Evolutionary conservation across 1,140 invertebrate genomes (phyloP), one percentile per base, ranked within the genome.

Genomic region (Neomicropteryx cornuta): DNA sequence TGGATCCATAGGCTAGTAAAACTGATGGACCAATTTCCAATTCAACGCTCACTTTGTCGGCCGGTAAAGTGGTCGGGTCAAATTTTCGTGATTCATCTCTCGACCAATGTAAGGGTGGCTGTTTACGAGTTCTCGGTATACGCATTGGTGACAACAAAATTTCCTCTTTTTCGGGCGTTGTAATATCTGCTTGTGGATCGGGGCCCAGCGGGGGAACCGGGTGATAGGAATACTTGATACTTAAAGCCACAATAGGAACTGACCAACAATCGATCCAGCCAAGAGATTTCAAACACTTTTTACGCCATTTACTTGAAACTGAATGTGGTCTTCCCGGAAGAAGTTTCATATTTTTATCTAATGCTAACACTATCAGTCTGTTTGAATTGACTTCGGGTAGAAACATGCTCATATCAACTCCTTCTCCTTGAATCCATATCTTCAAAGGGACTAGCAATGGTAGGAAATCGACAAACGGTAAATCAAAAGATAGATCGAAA

Each of bases 191-290:
- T 64, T 90, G 87, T 0, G 87, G 87, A 41, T 81, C 76, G 2
- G 86, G 86, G 1, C 87, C 87, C 16, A 89, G 53, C 1, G 86
- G 84, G 4, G 88, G 87, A 52, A 86, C 81, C 0, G 92, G 90
- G 60, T 96, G 91, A 58, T 94, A 97, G 1, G 75, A 80, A 58
- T 94, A 97, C 41, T 79, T 76, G 16, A 97, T 89, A 49, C 84
- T 90, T 11, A 97, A 66, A 3, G 89, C 87, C 16, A 93, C 82
- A 39, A 95, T 94, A 1, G 90, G 89, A 3, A 95, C 90, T 10
- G 83, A 84, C 91, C 91, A 95, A 56, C 92, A 96, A 53, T 95
- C 90, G 2, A 95, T 76, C 94, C 94, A 97, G 2, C 90, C 89
- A 48, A 74, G 69, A 53, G 50, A 59, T 53, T 77, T 78, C 33